phyloP scores from a whole-genome alignment of 2,888 invertebrate genomes.

The Eilema caniola region DNA sequence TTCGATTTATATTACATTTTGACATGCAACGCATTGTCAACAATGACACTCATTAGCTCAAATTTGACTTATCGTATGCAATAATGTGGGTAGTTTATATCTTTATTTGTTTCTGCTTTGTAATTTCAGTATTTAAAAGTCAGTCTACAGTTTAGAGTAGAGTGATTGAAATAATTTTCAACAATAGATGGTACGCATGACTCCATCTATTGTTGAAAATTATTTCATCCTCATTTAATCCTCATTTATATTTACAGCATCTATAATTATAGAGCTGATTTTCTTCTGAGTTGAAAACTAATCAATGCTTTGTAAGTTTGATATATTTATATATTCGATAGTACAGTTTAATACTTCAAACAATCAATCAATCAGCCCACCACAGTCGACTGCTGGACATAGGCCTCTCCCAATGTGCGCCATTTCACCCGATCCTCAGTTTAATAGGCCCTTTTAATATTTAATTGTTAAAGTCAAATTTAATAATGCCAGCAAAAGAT shows the following conservation, averaged over 20 bases:
- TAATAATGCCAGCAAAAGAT: background rate
- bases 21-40: slow-evolving; percentile 69
- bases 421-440: no score
- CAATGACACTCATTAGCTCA: slow-evolving; percentile 59
- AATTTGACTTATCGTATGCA: slow-evolving; percentile 59
- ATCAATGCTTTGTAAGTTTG: no score
- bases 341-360: no score
- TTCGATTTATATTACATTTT: slow-evolving; percentile 59
- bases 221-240: background rate
- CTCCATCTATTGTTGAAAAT: no score
- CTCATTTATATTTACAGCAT: no score
- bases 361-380: no score
- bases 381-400: no score
- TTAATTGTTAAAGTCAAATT: background rate
- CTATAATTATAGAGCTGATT: no score
- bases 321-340: no score
- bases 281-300: no score
- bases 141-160: background rate
- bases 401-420: no score
- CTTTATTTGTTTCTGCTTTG: slow-evolving; percentile 34
- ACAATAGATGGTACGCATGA: background rate
- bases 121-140: background rate
- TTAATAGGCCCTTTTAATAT: no score
- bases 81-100: slow-evolving; percentile 37
- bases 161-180: background rate